These are phyloP conservation scores for Antitype chi DNA, from an alignment of 2,888 invertebrate species.

Conservation along the genomic window DNA sequence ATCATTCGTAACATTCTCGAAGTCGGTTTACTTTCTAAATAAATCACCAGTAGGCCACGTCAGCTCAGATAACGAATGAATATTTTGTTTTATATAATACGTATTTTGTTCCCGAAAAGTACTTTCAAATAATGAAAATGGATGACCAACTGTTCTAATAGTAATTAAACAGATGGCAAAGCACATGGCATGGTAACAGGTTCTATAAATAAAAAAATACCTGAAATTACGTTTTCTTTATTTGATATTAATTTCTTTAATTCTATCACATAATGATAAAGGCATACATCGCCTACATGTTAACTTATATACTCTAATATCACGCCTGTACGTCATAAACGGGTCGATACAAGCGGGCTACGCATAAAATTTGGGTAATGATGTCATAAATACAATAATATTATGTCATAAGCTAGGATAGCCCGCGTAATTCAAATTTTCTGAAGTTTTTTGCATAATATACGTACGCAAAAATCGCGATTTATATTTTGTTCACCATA, in stretches of 20 bases:
- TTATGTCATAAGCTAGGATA: not conserved
- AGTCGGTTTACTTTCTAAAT: constrained; percentile 22
- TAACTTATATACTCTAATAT: not conserved
- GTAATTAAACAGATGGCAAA: not conserved
- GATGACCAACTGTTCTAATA: constrained; percentile 14
- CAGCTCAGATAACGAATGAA: constrained; percentile 34
- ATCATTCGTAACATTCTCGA: constrained; percentile 28
- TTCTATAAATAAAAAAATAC: not conserved
- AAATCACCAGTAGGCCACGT: constrained; percentile 39
- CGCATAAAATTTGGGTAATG: no score
- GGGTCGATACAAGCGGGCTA: not conserved
- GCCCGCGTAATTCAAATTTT: no score
- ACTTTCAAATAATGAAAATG: not conserved
- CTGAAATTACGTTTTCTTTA: not conserved
- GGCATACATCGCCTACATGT: constrained; percentile 2
- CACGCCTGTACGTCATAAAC: not conserved
- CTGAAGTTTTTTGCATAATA: no score
- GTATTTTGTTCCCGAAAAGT: not conserved
- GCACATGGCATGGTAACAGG: not conserved
- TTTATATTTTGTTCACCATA: no score
- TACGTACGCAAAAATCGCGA: no score
- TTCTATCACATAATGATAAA: constrained; percentile 16
- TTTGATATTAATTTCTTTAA: constrained; percentile 4
- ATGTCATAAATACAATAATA: no score
- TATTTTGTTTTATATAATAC: not conserved